Base-by-base conservation (phyloP, 2,797 vertebrate species). In the Champsocephalus gunnari region DNA sequence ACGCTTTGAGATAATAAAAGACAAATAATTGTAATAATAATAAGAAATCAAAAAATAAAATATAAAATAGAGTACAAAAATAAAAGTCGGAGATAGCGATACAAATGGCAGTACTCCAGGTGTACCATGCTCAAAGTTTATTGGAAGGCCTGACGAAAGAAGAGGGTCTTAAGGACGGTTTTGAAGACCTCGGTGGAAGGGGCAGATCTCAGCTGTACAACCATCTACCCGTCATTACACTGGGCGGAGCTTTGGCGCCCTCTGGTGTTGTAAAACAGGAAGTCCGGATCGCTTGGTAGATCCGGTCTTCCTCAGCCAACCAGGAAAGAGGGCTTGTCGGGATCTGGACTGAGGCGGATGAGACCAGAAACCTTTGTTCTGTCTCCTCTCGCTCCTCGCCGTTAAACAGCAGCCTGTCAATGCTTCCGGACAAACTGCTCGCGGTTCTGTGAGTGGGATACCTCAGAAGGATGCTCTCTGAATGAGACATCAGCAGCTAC, bases 291-390 rank as follows among this genome's bases (percentile, higher is more conserved):
- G 49, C 75, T 41, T 4, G 70, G 72, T 73, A 62, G 89, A 90
- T 86, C 91, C 83, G 93, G 91, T 91, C 90, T 92, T 89, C 87
- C 75, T 90, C 91, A 93, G 86, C 93, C 91, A 93, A 93, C 91
- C 92, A 92, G 93, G 93, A 89, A 92, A 88, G 88, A 90, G 90
- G 92, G 90, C 80, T 93, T 90, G 90, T 82, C 86, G 84, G 71
- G 92, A 92, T 93, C 92, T 90, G 93, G 91, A 92, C 92, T 90
- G 87, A 92, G 82, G 93, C 93, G 91, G 92, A 93, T 92, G 87
- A 88, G 92, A 93, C 92, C 91, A 92, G 90, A 89, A 90, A 92
- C 90, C 92, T 92, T 94, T 94, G 92, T 94, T 93, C 91, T 82
- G 86, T 55, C 38, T 75, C 34, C 80, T 66, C 64, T 28, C 28